Conservation (phyloP, 2,888 invertebrate genomes). For the Aphelenchoides bicaudatus region DNA sequence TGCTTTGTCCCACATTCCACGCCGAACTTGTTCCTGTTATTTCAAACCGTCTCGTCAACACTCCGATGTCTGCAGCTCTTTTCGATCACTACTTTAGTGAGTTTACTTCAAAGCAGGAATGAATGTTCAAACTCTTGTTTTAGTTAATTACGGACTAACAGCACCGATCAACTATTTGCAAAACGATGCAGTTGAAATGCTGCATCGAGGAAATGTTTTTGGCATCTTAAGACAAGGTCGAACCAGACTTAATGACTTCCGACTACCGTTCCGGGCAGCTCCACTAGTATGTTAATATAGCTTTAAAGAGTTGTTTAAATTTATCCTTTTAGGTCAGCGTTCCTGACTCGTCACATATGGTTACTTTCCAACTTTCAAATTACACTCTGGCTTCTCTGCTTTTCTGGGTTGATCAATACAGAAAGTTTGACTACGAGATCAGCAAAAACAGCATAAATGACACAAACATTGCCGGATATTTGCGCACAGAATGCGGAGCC, state of each 20-base stretch:
- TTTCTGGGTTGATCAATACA: conserved; percentile 60
- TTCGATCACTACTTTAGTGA: conserved; percentile 60
- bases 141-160: conserved; percentile 56
- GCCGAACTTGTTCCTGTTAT: conserved; percentile 59
- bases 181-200: conserved; percentile 38
- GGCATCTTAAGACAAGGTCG: conserved; percentile 57
- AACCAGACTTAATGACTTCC: conserved; percentile 58
- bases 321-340: too few relatives aligned
- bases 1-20: conserved; percentile 58
- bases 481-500: conserved; percentile 54
- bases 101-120: too few relatives aligned
- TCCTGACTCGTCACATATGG: conserved; percentile 47
- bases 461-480: conserved; percentile 51
- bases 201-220: conserved; percentile 57
- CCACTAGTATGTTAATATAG: too few relatives aligned
- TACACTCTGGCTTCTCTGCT: conserved; percentile 54
- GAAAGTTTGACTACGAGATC: conserved; percentile 60
- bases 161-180: conserved; percentile 48
- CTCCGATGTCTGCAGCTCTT: conserved; percentile 56
- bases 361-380: conserved; percentile 56
- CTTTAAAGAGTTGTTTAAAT: too few relatives aligned
- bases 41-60: conserved; percentile 57
- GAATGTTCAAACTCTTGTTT: too few relatives aligned
- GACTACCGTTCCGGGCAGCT: conserved; percentile 48
- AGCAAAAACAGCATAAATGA: conserved; percentile 52